A percentile compares a stretch with the other conserved stretches of the same genome.
phyloP scores from a whole-genome alignment of 1,140 invertebrate genomes.

The Megathymus violae region DNA sequence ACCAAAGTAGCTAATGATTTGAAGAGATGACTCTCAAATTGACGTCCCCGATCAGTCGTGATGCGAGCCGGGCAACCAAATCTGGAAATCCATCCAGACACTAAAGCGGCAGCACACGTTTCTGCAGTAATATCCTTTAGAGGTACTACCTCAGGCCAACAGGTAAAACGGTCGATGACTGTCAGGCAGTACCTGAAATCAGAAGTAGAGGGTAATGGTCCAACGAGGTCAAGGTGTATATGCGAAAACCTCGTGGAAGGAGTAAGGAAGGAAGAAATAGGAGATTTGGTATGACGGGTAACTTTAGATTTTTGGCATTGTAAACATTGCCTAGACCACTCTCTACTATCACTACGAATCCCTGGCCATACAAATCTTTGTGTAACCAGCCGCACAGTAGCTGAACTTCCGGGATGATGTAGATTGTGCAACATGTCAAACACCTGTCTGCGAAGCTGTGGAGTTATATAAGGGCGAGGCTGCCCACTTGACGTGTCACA shows the following conservation, averaged over 20 bases:
- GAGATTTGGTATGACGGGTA: conserved; percentile 23
- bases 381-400: conserved; percentile 58
- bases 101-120: conserved; percentile 7
- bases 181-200: conserved; percentile 20
- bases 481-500: conserved; percentile 37
- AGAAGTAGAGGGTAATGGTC: conserved; percentile 18
- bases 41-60: not conserved
- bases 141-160: conserved; percentile 17
- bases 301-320: conserved; percentile 21
- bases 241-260: conserved; percentile 32
- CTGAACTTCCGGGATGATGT: conserved; percentile 54
- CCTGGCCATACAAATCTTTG: conserved; percentile 75
- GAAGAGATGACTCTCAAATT: conserved; percentile 10
- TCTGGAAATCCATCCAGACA: not conserved
- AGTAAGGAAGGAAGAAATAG: conserved; percentile 25
- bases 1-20: not conserved
- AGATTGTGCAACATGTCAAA: conserved; percentile 60
- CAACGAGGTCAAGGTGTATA: conserved; percentile 30
- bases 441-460: conserved; percentile 41
- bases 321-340: conserved; percentile 15
- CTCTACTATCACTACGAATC: conserved; percentile 19
- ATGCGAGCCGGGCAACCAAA: not conserved
- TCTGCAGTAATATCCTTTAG: conserved; percentile 23
- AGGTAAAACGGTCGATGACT: conserved; percentile 1
- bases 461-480: conserved; percentile 45